Conservation (phyloP, 2,113 vertebrate species). For the Siniperca knerii region DNA sequence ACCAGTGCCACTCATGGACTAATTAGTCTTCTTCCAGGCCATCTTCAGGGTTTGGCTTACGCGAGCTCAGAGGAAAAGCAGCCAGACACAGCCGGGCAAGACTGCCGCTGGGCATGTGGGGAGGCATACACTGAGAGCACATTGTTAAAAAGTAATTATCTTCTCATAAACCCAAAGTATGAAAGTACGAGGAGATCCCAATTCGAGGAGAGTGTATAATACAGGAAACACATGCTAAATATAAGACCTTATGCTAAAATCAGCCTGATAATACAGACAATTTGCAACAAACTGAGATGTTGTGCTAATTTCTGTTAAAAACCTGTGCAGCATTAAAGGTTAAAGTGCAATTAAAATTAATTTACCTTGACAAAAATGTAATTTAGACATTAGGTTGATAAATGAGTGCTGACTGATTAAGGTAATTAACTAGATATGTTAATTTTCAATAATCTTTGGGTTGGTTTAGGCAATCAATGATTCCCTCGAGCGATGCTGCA, state of each 20-base stretch:
- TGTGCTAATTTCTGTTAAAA: conserved; percentile 28
- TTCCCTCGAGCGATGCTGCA: conserved; percentile 51
- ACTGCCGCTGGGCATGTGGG: conserved; percentile 60
- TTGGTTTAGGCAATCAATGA: conserved; percentile 68
- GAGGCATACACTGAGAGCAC: conserved; percentile 37
- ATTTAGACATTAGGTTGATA: conserved; percentile 80
- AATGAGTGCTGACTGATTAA: conserved; percentile 72
- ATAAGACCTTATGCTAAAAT: conserved; percentile 9
- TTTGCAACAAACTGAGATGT: conserved; percentile 26
- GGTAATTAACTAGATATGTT: conserved; percentile 79
- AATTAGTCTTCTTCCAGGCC: conserved; percentile 65
- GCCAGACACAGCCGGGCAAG: conserved; percentile 61
- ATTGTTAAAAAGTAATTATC: conserved; percentile 75
- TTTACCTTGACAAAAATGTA: conserved; percentile 77
- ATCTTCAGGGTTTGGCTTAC: conserved; percentile 61
- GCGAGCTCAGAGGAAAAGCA: conserved; percentile 47
- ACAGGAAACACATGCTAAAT: conserved; percentile 22
- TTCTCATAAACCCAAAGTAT: conserved; percentile 52
- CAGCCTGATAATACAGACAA: neutral
- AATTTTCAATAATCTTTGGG: conserved; percentile 76
- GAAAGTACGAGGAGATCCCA: conserved; percentile 40
- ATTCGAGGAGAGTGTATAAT: conserved; percentile 2
- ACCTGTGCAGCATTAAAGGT: conserved; percentile 53
- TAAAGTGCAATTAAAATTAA: conserved; percentile 78
- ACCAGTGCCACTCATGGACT: conserved; percentile 51